A percentile compares a stretch with the other conserved stretches of the same genome.
Evolutionary conservation across 2,888 invertebrate genomes (phyloP).

Genomic region (Agonopterix subpropinquella): DNA sequence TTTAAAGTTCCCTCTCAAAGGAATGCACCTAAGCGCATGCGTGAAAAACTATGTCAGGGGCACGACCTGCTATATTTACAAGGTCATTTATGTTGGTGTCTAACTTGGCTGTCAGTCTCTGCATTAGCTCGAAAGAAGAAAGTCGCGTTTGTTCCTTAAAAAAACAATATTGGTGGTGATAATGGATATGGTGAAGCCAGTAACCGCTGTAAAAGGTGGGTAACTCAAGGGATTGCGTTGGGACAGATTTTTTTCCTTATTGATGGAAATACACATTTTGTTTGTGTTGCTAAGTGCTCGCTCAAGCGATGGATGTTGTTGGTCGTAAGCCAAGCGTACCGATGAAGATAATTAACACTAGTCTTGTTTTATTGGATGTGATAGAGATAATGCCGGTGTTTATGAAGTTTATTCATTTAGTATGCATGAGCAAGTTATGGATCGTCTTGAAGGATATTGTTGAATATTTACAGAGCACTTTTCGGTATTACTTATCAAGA

Average conservation of each 20-base stretch:
- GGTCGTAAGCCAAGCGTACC: too few relatives aligned
- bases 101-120: conserved; percentile 28
- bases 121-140: conserved; percentile 12
- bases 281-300: background rate
- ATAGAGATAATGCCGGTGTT: background rate
- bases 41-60: conserved; percentile 58
- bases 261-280: too few relatives aligned
- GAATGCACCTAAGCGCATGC: conserved; percentile 43
- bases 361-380: background rate
- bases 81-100: conserved; percentile 59
- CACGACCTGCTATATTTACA: conserved; percentile 44
- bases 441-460: too few relatives aligned
- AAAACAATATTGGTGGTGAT: conserved; percentile 8
- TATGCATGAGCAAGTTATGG: too few relatives aligned
- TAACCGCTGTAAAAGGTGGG: conserved; percentile 38
- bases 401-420: too few relatives aligned
- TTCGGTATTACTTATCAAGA: too few relatives aligned
- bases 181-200: conserved; percentile 47
- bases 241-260: too few relatives aligned
- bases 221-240: background rate
- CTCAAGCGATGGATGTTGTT: too few relatives aligned
- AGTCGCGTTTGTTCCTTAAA: background rate
- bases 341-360: too few relatives aligned
- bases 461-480: too few relatives aligned
- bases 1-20: conserved; percentile 16